Percentiles rank a stretch among this genome's conserved stretches.
Conservation (phyloP, 1,140 invertebrate species). For the Druon quercuslanigerum region DNA sequence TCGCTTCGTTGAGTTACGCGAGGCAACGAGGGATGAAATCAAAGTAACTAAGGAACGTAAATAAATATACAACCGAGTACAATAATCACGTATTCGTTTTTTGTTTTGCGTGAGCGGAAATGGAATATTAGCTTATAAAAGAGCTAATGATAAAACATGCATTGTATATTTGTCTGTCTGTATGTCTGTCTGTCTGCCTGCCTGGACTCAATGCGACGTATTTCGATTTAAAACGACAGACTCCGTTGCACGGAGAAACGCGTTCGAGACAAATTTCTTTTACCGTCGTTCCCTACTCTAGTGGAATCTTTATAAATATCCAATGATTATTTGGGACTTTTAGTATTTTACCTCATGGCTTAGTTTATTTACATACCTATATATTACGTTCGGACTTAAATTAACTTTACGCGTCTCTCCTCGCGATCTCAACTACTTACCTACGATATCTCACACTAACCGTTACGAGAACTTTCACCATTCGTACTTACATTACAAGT, state of each 20-base stretch:
- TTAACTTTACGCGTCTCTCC: conserved; percentile 60
- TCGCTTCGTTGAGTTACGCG: background rate
- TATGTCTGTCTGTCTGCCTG: background rate
- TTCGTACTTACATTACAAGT: conserved; percentile 72
- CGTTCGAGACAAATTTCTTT: conserved; percentile 32
- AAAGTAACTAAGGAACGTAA: conserved; percentile 6
- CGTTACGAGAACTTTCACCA: conserved; percentile 53
- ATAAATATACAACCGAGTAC: background rate
- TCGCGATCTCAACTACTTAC: conserved; percentile 63
- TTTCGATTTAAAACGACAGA: conserved; percentile 12
- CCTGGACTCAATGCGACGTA: conserved; percentile 14
- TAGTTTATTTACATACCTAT: conserved; percentile 73
- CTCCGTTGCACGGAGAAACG: conserved; percentile 36
- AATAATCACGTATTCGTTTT: conserved; percentile 46
- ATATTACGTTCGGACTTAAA: conserved; percentile 72
- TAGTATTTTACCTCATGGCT: conserved; percentile 71
- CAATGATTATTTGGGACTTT: conserved; percentile 71
- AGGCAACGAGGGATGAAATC: background rate
- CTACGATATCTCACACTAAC: conserved; percentile 34
- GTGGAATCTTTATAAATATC: conserved; percentile 70
- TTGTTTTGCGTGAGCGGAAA: conserved; percentile 56
- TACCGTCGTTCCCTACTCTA: conserved; percentile 60
- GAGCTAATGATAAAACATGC: conserved; percentile 71
- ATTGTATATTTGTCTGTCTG: conserved; percentile 47
- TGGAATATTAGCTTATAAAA: conserved; percentile 70